These are phyloP conservation scores for Aleiodes leptofemur DNA, from an alignment of 2,888 invertebrate species.

Conservation along the genomic window DNA sequence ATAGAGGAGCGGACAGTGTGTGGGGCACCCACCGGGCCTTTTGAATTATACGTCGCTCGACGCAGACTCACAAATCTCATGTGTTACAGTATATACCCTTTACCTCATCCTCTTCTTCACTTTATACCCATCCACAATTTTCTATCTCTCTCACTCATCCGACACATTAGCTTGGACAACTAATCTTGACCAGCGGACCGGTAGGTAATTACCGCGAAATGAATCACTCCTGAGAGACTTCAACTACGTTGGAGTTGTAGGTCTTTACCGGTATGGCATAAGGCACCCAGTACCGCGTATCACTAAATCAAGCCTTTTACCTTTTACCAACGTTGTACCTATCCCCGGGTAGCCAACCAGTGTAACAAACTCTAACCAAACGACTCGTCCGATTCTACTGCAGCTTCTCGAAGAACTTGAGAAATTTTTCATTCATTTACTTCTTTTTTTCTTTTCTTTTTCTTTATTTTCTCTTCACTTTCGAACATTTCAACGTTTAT, in stretches of 20 bases:
- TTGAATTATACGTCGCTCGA: constrained; percentile 66
- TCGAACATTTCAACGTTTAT: too few species aligned
- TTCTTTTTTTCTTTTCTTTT: not conserved
- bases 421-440: not conserved
- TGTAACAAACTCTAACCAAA: constrained; percentile 2
- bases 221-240: constrained; percentile 63
- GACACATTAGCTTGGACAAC: constrained; percentile 56
- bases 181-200: constrained; percentile 65
- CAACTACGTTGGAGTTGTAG: constrained; percentile 39
- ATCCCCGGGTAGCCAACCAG: constrained; percentile 19
- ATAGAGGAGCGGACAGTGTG: constrained; percentile 26
- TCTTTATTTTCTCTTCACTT: too few species aligned
- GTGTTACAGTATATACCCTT: constrained; percentile 25
- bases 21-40: constrained; percentile 46
- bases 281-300: constrained; percentile 42
- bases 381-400: constrained; percentile 14
- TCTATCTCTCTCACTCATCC: constrained; percentile 26
- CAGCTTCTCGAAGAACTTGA: not conserved
- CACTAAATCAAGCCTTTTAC: constrained; percentile 44
- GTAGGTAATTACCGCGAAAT: constrained; percentile 67
- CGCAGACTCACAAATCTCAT: constrained; percentile 68
- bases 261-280: constrained; percentile 49
- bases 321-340: constrained; percentile 29
- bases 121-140: constrained; percentile 48
- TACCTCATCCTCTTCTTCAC: constrained; percentile 34